Base-by-base conservation (phyloP, 2,888 invertebrate species). In the Apamea monoglypha region DNA sequence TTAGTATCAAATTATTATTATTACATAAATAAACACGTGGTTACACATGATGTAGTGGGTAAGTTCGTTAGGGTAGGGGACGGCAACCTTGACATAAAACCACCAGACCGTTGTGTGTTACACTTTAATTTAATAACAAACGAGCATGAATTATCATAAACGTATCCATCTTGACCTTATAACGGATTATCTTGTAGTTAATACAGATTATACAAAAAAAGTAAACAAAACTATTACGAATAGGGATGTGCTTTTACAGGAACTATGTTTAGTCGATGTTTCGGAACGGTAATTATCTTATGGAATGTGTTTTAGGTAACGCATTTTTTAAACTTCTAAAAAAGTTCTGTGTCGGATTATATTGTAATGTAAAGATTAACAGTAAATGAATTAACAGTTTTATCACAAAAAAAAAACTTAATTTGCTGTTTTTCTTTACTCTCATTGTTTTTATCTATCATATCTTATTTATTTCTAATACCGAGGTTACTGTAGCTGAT, bases 51-150 rank as follows among this genome's bases (percentile, higher is more conserved):
- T 67, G 76, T 40, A 78, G 80, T 84, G 80, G 53, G 80, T 53
- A 84, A 76, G 87, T 76, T 82, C 83, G 83, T 86, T 90, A 91
- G 92, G 93, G 92, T 93, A 92, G 93, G 92, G 94, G 92, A 92
- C 82, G 59, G 75, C 86, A 92, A 88, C 95, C 95, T 95, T 95
- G 95, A 95, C 95, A 95, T 90, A 69, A 82, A 95, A 93, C 87
- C 92, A 92, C 53, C 88, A 91, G 95, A 95, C 93, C 95, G 92
- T 91, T 84, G 71, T 87, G 87, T 89, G 88, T 86, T 88, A 87
- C 91, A 87, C 90, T 92, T 92, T 92, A 92, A 93, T 92, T 93
- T 93, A 93, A 91, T 90, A 90, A 91, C 87, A 90, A 90, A 88
- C 84, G 88, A 86, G 88, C 85, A 87, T 80, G 87, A 87, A 88